Conservation (phyloP, 2,797 vertebrate genomes). For the Tinamus major region DNA sequence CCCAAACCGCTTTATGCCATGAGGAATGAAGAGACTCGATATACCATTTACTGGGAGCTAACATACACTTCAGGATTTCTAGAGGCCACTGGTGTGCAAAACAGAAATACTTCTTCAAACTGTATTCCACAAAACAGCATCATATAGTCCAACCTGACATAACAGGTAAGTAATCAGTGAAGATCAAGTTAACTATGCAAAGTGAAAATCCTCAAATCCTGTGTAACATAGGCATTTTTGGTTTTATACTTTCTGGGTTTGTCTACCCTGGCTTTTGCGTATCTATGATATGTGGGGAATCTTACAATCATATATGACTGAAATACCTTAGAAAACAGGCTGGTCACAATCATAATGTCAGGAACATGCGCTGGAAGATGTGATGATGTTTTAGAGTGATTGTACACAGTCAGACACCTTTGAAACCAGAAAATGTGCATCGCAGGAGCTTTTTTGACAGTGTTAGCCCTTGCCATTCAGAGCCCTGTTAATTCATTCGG, state of each 20-base stretch:
- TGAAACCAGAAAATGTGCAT: not conserved
- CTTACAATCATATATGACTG: not conserved
- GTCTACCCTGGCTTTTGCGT: rapidly evolving
- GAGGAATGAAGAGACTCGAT: not conserved
- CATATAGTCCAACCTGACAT: not conserved
- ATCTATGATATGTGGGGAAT: not conserved
- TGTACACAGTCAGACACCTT: not conserved
- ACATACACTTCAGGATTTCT: not conserved
- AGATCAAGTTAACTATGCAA: not conserved
- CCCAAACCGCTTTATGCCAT: not conserved
- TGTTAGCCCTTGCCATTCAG: not conserved
- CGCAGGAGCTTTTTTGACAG: not conserved
- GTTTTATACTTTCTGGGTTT: not conserved
- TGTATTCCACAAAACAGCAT: not conserved
- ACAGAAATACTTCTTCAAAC: not conserved
- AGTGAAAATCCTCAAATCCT: not conserved
- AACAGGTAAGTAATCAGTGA: not conserved
- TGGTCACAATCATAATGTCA: not conserved
- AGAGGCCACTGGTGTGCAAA: not conserved
- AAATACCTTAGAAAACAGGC: not conserved
- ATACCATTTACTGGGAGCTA: not conserved
- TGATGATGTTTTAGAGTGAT: not conserved
- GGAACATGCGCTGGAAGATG: not conserved
- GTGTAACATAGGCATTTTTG: not conserved
- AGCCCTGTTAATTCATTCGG: not conserved